Base-by-base conservation (phyloP, 1,140 invertebrate genomes). In the Glossosoma conforme region DNA sequence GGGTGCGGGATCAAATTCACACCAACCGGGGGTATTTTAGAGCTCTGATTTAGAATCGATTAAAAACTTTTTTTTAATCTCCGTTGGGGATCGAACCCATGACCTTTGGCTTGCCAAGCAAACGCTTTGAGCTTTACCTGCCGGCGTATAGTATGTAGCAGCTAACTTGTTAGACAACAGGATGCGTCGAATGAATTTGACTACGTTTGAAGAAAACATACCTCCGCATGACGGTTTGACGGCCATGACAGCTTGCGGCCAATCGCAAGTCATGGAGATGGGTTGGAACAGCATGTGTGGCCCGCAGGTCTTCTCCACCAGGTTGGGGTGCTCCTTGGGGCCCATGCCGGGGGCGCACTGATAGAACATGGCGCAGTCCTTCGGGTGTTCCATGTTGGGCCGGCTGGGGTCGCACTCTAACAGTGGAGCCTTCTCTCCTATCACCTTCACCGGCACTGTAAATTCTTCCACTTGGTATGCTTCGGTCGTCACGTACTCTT, bases 241-340 rank as follows among this genome's bases (percentile, higher is more conserved):
- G 60, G 69, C 40, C 18, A 77, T 56, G 41, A 91, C 80, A 53
- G 72, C 70, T 43, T 74, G 58, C 32, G 82, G 74, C 75, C 83
- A 74, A 62, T 87, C 77, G 64, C 86, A 79, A 35, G 78, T 67
- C 68, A 80, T 72, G 25, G 66, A 60, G 19, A 67, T 59, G 36
- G 84, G 77, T 68, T 86, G 83, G 56, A 78, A 86, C 65, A 82
- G 69, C 65, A 77, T 79, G 19, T 65, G 64, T 1, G 69, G 62
- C 1, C 75, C 77, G 48, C 83, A 86, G 2, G 70, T 72, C 60
- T 79, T 80, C 47, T 78, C 72, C 0, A 84, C 72, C 37, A 72
- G 61, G 46, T 59, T 17, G 1, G 49, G 57, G 33, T 59, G 57
- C 45, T 71, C 58, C 3, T 55, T 44, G 4, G 63, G 58, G 10